Conservation (phyloP, 2,797 vertebrate species). For the Tarsius wallacei region DNA sequence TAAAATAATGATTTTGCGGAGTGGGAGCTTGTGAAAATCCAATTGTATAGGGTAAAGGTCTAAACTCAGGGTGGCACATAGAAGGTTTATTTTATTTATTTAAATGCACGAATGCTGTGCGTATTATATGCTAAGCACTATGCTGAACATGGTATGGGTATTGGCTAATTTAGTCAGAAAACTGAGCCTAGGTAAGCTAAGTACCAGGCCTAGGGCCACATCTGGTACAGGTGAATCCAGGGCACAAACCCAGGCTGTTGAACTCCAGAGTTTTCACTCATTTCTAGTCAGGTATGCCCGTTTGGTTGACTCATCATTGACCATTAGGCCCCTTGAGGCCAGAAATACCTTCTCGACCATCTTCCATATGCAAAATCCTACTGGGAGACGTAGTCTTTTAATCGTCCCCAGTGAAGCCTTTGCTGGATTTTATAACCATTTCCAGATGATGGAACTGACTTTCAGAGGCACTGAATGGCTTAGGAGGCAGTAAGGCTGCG, state of each 20-base stretch:
- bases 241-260: rapidly evolving
- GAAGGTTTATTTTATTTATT: background rate
- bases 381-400: background rate
- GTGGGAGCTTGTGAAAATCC: background rate
- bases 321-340: too few species aligned
- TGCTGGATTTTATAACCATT: background rate
- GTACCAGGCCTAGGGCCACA: background rate
- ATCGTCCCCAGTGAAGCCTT: background rate
- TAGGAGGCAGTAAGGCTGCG: background rate
- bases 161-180: background rate
- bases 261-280: background rate
- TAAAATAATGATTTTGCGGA: background rate
- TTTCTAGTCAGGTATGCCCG: background rate
- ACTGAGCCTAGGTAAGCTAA: background rate
- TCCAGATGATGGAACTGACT: background rate
- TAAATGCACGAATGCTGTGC: rapidly evolving
- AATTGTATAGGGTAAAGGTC: background rate
- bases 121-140: too few species aligned
- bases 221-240: rapidly evolving
- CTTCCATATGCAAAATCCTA: background rate
- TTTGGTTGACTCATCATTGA: background rate
- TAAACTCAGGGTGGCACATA: rapidly evolving
- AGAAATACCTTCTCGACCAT: background rate
- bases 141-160: background rate
- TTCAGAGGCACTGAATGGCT: background rate